A percentile compares a stretch with the other conserved stretches of the same genome.
phyloP scores from a whole-genome alignment of 2,113 vertebrate species.

The Psophia crepitans region DNA sequence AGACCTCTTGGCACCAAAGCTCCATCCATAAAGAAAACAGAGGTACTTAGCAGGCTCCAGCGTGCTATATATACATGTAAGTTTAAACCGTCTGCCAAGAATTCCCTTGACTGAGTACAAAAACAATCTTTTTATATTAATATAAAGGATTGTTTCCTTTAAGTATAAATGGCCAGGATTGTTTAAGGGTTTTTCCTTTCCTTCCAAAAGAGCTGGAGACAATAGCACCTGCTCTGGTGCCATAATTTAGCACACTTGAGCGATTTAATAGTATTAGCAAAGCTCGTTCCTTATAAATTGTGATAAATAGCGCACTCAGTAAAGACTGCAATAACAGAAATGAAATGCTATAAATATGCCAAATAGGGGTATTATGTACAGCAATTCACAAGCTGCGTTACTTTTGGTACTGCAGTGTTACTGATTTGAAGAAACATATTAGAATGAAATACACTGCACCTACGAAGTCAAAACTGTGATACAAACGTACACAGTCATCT shows the following conservation, averaged over 20 bases:
- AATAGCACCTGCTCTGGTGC: slow-evolving; percentile 53
- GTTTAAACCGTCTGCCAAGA: slow-evolving; percentile 62
- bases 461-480: not conserved
- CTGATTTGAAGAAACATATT: not conserved
- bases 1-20: slow-evolving; percentile 72
- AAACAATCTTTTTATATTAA: slow-evolving; percentile 46
- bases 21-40: slow-evolving; percentile 67
- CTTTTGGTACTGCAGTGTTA: not conserved
- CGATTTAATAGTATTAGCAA: not conserved
- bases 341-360: not conserved
- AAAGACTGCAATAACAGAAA: not conserved
- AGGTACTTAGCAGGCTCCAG: slow-evolving; percentile 68
- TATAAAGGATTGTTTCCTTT: slow-evolving; percentile 45
- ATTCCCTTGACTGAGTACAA: slow-evolving; percentile 42
- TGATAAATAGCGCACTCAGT: not conserved
- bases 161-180: slow-evolving; percentile 5
- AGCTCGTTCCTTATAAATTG: slow-evolving; percentile 26
- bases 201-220: slow-evolving; percentile 22
- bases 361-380: not conserved
- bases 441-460: not conserved
- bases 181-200: not conserved
- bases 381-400: not conserved
- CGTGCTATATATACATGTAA: slow-evolving; percentile 53
- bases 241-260: slow-evolving; percentile 51
- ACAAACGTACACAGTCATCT: not conserved